Percentiles rank a stretch among this genome's conserved stretches.
These are phyloP conservation scores for Osmerus mordax DNA, from an alignment of 2,113 vertebrate genomes.

Conservation along the genomic window DNA sequence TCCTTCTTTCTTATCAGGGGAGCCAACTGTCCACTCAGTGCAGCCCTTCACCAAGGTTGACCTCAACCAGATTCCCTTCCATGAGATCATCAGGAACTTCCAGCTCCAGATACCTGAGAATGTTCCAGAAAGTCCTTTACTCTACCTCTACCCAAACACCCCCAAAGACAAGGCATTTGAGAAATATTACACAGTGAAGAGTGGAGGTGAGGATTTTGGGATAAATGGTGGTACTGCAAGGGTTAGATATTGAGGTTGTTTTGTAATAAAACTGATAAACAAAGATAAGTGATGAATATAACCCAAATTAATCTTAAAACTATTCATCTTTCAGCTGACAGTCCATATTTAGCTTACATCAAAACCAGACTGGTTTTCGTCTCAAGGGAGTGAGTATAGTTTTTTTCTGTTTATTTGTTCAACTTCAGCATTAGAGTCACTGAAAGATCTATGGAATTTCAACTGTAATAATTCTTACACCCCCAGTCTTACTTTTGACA, in stretches of 20 bases:
- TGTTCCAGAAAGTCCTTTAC: constrained; percentile 82
- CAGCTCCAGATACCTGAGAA: constrained; percentile 81
- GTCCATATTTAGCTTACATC: constrained; percentile 71
- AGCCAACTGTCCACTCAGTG: constrained; percentile 71
- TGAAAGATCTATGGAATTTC: not conserved
- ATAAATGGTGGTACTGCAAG: too few relatives aligned
- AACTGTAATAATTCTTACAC: too few relatives aligned
- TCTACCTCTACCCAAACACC: constrained; percentile 82
- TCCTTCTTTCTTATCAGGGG: constrained; percentile 52
- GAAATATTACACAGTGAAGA: constrained; percentile 76
- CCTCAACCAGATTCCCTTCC: constrained; percentile 80
- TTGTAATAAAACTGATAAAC: too few relatives aligned
- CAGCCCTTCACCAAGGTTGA: constrained; percentile 83
- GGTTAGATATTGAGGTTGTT: too few relatives aligned
- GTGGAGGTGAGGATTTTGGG: constrained; percentile 62
- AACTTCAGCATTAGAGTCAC: not conserved
- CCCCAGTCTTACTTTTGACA: not conserved
- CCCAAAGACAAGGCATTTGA: constrained; percentile 84
- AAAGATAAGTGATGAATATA: not conserved
- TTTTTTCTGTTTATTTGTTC: not conserved
- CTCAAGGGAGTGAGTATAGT: constrained; percentile 71
- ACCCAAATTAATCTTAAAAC: not conserved
- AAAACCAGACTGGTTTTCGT: constrained; percentile 75
- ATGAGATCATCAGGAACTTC: constrained; percentile 87
- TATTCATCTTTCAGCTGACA: constrained; percentile 60